Evolutionary conservation across 2,113 vertebrate genomes (phyloP).

Genomic region (Dascyllus trimaculatus): DNA sequence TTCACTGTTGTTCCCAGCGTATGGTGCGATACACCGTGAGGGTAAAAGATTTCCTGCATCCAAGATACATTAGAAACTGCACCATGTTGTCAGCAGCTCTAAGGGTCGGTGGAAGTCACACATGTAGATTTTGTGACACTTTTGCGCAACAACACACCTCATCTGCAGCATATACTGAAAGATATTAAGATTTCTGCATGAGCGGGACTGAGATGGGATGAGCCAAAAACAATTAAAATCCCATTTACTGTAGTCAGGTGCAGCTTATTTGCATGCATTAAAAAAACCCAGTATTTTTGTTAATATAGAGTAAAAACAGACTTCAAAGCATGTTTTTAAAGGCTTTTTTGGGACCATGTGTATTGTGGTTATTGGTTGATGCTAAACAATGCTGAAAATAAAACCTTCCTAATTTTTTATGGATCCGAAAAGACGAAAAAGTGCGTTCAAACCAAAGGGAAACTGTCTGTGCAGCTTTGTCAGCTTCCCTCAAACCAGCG

Average conservation of each 20-base stretch:
- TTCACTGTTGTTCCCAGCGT: constrained; percentile 4
- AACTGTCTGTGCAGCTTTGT: too few relatives aligned
- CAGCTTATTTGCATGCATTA: too few relatives aligned
- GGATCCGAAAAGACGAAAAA: background rate
- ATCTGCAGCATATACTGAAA: background rate
- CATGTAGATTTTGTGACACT: background rate
- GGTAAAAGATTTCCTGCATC: constrained; percentile 12
- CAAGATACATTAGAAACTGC: constrained; percentile 30
- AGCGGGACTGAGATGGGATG: background rate
- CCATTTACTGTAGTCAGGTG: background rate
- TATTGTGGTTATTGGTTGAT: background rate
- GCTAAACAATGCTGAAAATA: background rate
- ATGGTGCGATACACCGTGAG: background rate
- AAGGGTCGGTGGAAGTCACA: constrained; percentile 28
- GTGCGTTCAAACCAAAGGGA: too few relatives aligned
- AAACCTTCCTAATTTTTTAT: background rate
- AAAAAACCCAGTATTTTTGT: too few relatives aligned
- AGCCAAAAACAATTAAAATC: background rate
- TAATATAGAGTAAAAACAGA: too few relatives aligned
- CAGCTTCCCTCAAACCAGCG: too few relatives aligned
- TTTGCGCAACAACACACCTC: background rate
- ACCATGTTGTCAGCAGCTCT: constrained; percentile 34
- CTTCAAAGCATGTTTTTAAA: background rate
- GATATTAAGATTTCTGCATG: constrained; percentile 2
- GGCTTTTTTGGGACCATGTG: background rate